Evolutionary conservation across 2,888 invertebrate species (phyloP), one percentile per base, ranked within the genome.

Genomic region (Yponomeuta cagnagella): DNA sequence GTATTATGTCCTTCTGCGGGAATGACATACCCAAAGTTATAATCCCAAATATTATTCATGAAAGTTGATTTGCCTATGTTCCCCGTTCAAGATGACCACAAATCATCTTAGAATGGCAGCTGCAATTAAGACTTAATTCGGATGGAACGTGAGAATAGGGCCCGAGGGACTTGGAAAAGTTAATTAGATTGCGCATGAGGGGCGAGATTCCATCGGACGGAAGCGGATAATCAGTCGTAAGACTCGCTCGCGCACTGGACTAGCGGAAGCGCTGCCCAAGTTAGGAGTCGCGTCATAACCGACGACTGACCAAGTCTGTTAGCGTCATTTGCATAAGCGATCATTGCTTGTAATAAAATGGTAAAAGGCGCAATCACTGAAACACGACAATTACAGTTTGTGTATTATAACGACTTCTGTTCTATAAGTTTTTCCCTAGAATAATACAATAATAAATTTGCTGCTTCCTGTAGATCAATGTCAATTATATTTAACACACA

Each of bases 261-360:
- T 76, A 78, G 78, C 81, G 83, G 80, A 81, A 81, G 76, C 78
- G 78, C 72, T 73, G 73, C 71, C 72, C 70, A 73, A 76, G 74
- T 75, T 76, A 77, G 79, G 81, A 77, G 79, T 76, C 77, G 77
- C 78, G 74, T 80, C 76, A 78, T 69, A 75, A 75, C 78, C 80
- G 78, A 82, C 80, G 79, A 79, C 77, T 76, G 79, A 79, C 79
- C 80, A 80, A 83, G 82, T 84, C 80, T 78, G 80, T 81, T 79
- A 74, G 77, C 76, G 77, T 77, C 75, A 81, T 83, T 82, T 80
- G 80, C 82, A 81, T 82, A 80, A 76, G 15, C 52, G 52, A 58
- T 12, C 15, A 12, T 15, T 58, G 15, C 12, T 12, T 58, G 52
- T 76, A 37, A 67, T 67, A 67, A 43, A 67, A 43, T 43, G 43